A percentile compares a stretch with the other conserved stretches of the same genome.
Conservation (phyloP, 2,797 vertebrate genomes). For the Malacoctenus gilli region DNA sequence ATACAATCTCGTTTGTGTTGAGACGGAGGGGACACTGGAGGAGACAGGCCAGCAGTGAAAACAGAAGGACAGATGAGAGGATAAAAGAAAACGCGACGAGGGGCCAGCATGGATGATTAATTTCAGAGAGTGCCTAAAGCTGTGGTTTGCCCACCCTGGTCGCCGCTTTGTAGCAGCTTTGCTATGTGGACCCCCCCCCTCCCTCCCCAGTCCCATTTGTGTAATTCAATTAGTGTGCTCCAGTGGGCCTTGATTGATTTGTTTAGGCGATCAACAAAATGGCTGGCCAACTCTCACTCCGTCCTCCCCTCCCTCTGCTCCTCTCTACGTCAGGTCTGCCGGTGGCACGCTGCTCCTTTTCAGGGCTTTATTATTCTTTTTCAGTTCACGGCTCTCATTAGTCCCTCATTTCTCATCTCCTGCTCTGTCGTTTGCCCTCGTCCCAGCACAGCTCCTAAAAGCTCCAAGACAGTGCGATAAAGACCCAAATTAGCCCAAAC, state of each 20-base stretch:
- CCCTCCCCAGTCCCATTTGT: slow-evolving; percentile 69
- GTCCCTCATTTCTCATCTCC: slow-evolving; percentile 32
- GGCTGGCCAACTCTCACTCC: slow-evolving; percentile 60
- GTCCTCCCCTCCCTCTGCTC: slow-evolving; percentile 55
- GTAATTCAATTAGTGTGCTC: slow-evolving; percentile 82
- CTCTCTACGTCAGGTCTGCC: slow-evolving; percentile 39
- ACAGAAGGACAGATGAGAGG: slow-evolving; percentile 54
- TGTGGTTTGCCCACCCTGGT: slow-evolving; percentile 63
- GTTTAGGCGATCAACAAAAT: slow-evolving; percentile 80
- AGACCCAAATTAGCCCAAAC: slow-evolving; percentile 37
- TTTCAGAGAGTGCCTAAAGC: slow-evolving; percentile 75
- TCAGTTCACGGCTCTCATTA: slow-evolving; percentile 44
- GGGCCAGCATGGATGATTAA: slow-evolving; percentile 73
- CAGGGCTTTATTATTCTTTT: slow-evolving; percentile 59
- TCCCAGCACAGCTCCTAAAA: slow-evolving; percentile 16
- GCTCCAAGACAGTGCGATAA: slow-evolving; percentile 39
- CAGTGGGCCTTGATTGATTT: slow-evolving; percentile 80
- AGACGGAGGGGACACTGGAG: slow-evolving; percentile 18
- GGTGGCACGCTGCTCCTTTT: slow-evolving; percentile 46
- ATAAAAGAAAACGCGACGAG: slow-evolving; percentile 56
- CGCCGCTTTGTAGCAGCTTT: slow-evolving; percentile 65
- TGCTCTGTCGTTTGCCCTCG: slow-evolving; percentile 27
- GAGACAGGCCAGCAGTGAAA: slow-evolving; percentile 40
- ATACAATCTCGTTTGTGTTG: slow-evolving; percentile 3
- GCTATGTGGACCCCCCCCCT: slow-evolving; percentile 57